phyloP scores from a whole-genome alignment of 2,113 vertebrate genomes.

The Nanorana parkeri region DNA sequence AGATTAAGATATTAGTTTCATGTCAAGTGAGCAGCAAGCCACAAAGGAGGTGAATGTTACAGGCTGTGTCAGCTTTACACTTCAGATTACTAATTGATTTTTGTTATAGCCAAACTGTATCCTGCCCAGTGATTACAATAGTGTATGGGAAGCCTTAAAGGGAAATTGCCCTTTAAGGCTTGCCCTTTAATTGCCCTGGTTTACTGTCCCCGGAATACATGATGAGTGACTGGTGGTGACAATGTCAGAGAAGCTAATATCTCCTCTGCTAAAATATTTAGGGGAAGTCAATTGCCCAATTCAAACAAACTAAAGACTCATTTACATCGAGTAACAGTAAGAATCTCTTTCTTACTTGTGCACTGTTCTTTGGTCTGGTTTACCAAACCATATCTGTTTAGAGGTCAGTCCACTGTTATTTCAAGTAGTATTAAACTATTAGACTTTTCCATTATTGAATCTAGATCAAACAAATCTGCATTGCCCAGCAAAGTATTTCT shows the following conservation, averaged over 20 bases:
- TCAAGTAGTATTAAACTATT: too few species aligned
- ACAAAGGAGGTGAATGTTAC: slow-evolving; percentile 34
- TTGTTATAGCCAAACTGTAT: slow-evolving; percentile 13
- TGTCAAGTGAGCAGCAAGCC: slow-evolving; percentile 18
- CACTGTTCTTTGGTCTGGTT: too few species aligned
- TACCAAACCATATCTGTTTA: too few species aligned
- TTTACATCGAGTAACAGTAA: too few species aligned
- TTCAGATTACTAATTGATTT: slow-evolving; percentile 53
- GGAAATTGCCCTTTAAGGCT: neutral
- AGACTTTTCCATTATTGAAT: too few species aligned
- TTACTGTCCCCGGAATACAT: neutral
- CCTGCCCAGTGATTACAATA: slow-evolving; percentile 2
- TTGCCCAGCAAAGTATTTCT: too few species aligned
- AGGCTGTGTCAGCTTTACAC: slow-evolving; percentile 32
- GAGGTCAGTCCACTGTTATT: too few species aligned
- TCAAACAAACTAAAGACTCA: too few species aligned
- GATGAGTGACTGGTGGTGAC: neutral
- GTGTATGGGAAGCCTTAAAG: slow-evolving; percentile 10
- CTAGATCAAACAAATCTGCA: too few species aligned
- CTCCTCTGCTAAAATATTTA: neutral
- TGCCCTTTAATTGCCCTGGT: neutral
- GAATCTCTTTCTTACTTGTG: too few species aligned
- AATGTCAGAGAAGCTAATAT: neutral
- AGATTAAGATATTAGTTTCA: slow-evolving; percentile 48
- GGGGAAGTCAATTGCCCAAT: neutral